Evolutionary conservation across 2,113 vertebrate genomes (phyloP), one percentile per base, ranked within the genome.

Genomic region (Uria aalge): DNA sequence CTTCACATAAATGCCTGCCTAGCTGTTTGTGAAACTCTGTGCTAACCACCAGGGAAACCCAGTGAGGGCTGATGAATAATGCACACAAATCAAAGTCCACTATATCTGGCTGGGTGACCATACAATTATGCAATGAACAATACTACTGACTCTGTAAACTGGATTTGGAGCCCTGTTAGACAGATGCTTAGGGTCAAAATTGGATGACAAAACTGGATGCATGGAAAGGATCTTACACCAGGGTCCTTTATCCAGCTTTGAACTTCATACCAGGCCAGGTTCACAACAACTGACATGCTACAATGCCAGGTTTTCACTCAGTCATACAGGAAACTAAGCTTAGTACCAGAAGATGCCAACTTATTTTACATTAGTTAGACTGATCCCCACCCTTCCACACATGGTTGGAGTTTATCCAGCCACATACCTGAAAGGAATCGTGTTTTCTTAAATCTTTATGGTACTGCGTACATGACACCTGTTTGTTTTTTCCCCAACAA

Each of bases 401-500:
- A 72, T 26, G 15, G 50, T 8, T 88, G 64, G 72, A 94, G 30
- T 6, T 50, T 41, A 84, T 83, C 75, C 71, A 96, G 85, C 22
- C 41, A 74, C 6, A 15, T 20, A 94, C 83, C 78, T 92, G 78
- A 69, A 64, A 63, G 66, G 22, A 93, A 91, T 86, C 8, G 7
- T 41, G 40, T 59, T 43, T 91, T 66, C 91, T 73, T 45, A 52
- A 43, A 91, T 36, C 83, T 67, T 86, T 91, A 91, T 90, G 89
- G 76, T 57, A 29, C 67, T 84, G 59, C 60, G 41, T 80, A 62
- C 8, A 63, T 57, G n/a, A 50, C 88, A 93, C 81, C 88, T 97
- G 90, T 69, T 92, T 92, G 55, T 66, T 95, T 94, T 63, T 83
- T 85, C n/a, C 38, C 32, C 79, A 88, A 59, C 83, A 86, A 26